Percentiles rank a stretch among this genome's conserved stretches.
These are phyloP conservation scores for Strigamia maritima DNA, from an alignment of 2,888 invertebrate species.

Conservation along the genomic window DNA sequence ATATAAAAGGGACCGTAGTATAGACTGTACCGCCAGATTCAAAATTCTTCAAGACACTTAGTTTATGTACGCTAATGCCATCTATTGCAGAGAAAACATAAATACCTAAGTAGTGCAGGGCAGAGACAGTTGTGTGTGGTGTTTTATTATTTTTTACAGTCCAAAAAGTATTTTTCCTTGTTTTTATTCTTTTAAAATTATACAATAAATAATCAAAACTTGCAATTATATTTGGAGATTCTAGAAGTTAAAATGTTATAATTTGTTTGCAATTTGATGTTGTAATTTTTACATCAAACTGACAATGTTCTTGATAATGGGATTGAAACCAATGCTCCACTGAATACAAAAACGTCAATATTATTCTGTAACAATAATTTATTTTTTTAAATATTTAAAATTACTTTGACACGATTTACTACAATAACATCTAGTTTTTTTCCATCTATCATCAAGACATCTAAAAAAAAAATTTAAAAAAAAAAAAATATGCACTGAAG, in stretches of 20 bases:
- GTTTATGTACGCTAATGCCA: too few species aligned
- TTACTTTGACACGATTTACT: neutral
- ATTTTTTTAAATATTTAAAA: neutral
- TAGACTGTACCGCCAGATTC: too few species aligned
- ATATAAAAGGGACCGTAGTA: too few species aligned
- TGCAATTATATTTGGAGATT: too few species aligned
- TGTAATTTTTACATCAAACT: slow-evolving; percentile 5
- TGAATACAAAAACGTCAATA: neutral
- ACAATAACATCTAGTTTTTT: neutral
- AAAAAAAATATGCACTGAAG: neutral
- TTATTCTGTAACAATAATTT: neutral
- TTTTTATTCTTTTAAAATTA: too few species aligned
- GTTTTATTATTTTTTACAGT: too few species aligned
- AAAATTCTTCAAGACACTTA: too few species aligned
- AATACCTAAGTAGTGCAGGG: too few species aligned
- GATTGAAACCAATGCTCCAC: slow-evolving; percentile 13
- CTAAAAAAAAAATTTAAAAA: neutral
- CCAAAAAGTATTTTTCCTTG: too few species aligned
- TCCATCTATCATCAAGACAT: neutral
- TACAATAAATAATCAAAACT: too few species aligned
- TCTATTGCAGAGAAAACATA: too few species aligned
- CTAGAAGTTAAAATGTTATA: neutral
- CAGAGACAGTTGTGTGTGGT: too few species aligned
- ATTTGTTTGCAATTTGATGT: neutral
- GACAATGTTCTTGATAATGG: neutral